These are phyloP conservation scores for Sylvietta virens DNA, from an alignment of 2,113 vertebrate species.

Conservation along the genomic window DNA sequence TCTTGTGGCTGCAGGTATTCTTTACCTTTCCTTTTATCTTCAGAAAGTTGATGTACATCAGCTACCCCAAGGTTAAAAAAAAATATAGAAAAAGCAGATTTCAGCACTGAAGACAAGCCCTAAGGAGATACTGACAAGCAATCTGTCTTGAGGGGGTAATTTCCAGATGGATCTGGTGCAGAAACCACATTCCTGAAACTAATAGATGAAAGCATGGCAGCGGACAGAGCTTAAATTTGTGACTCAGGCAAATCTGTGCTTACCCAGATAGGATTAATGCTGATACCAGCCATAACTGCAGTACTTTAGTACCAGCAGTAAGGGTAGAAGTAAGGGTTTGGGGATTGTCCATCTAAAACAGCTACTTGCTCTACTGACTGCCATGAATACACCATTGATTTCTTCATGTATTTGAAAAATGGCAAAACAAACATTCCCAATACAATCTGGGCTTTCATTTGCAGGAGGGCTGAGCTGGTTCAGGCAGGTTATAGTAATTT, in stretches of 20 bases:
- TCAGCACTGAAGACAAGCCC: not conserved
- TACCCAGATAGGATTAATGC: slow-evolving; percentile 34
- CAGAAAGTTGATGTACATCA: not conserved
- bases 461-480: slow-evolving; percentile 10
- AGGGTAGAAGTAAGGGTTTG: not conserved
- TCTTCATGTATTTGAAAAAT: slow-evolving; percentile 13
- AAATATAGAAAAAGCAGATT: not conserved
- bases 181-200: slow-evolving; percentile 47
- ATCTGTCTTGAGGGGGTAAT: not conserved
- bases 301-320: not conserved
- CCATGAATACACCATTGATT: slow-evolving; percentile 23
- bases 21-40: not conserved
- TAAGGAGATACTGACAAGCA: not conserved
- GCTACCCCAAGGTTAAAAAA: not conserved
- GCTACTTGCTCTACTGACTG: slow-evolving; percentile 19
- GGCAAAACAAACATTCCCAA: slow-evolving; percentile 29
- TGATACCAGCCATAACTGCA: slow-evolving; percentile 1
- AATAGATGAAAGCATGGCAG: slow-evolving; percentile 25
- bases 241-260: not conserved
- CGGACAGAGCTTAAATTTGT: not conserved
- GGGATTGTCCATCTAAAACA: not conserved
- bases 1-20: not conserved
- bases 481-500: slow-evolving; percentile 18
- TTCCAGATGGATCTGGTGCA: slow-evolving; percentile 21
- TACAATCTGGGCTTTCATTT: slow-evolving; percentile 21